Evolutionary conservation across 2,113 vertebrate species (phyloP).

Genomic region (Silurus asotus): DNA sequence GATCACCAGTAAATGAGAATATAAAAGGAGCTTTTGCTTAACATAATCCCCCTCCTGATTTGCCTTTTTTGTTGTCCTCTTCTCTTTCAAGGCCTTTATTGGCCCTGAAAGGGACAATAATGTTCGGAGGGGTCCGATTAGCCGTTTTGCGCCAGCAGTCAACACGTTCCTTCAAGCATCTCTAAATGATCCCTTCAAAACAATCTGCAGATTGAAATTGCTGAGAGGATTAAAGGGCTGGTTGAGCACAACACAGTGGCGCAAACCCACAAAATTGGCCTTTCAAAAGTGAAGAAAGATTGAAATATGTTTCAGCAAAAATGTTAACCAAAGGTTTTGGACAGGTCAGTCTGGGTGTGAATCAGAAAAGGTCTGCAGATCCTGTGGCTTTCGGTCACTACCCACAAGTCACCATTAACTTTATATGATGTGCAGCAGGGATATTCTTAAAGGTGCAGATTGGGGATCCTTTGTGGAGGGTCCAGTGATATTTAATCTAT

Average conservation of each 20-base stretch:
- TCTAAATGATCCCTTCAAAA: conserved; percentile 56
- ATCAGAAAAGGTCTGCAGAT: conserved; percentile 29
- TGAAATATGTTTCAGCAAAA: conserved; percentile 37
- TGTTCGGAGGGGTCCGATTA: conserved; percentile 51
- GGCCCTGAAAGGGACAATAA: conserved; percentile 51
- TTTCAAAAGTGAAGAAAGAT: conserved; percentile 37
- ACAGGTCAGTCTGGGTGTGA: conserved; percentile 22
- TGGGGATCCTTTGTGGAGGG: conserved; percentile 25
- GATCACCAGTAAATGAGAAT: conserved; percentile 58
- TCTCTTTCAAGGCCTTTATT: conserved; percentile 44
- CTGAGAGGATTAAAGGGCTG: conserved; percentile 52
- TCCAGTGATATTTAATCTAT: conserved; percentile 43
- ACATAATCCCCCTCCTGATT: conserved; percentile 54
- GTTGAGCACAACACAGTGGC: conserved; percentile 29
- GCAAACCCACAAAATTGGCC: conserved; percentile 38
- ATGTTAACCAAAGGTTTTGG: conserved; percentile 43
- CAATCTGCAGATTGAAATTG: conserved; percentile 58
- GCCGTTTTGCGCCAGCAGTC: conserved; percentile 54
- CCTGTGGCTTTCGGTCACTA: conserved; percentile 12
- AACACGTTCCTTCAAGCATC: conserved; percentile 56
- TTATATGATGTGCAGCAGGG: conserved; percentile 5
- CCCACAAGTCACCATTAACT: neutral
- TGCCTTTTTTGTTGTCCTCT: conserved; percentile 55
- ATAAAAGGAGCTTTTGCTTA: conserved; percentile 59
- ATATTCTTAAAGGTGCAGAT: neutral